Base-by-base conservation (phyloP, 2,797 vertebrate species). In the Anas bernieri region DNA sequence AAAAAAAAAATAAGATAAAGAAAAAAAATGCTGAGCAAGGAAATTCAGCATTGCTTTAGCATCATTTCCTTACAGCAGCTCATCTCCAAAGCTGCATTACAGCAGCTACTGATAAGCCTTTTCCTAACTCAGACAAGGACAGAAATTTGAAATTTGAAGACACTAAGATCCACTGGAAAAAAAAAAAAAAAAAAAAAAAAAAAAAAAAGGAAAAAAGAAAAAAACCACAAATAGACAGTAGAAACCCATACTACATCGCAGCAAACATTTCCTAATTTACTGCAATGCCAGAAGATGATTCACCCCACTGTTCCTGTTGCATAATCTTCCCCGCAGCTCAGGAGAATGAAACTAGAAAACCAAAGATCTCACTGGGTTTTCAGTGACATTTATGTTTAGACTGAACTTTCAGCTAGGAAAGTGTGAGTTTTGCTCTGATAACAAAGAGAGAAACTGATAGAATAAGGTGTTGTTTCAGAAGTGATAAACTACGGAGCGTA, bases 371-470 rank as follows among this genome's bases (percentile, higher is more conserved):
- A 0, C 86, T 94, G 95, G 93, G 95, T 73, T 94, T 83, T 93
- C 96, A 82, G 93, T 97, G 97, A 97, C 97, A 98, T 98, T 98
- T 98, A 86, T 97, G 96, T 97, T 97, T 97, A 97, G 97, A 77
- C 66, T 93, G 96, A 96, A 94, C 95, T 96, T 95, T 97, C 94
- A 54, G 83, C 50, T 96, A 96, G 95, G 94, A 97, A 97, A 97
- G 95, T 95, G 91, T 96, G 97, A 83, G 94, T 93, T 94, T 81
- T 55, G 52, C 95, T 89, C 88, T 85, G 72, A 55, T 94, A 94
- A 92, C 93, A 82, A 87, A 91, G 91, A 75, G 69, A 52, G 64
- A 23, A 62, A 46, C 85, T 66, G 81, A 68, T 90, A 70, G 39
- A 90, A 54, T 37, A 73, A 90, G 89, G 90, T 86, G 90, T 13